Percentiles rank a stretch among this genome's conserved stretches.
Evolutionary conservation across 2,888 invertebrate species (phyloP).

Genomic region (Pyrrhosoma nymphula): DNA sequence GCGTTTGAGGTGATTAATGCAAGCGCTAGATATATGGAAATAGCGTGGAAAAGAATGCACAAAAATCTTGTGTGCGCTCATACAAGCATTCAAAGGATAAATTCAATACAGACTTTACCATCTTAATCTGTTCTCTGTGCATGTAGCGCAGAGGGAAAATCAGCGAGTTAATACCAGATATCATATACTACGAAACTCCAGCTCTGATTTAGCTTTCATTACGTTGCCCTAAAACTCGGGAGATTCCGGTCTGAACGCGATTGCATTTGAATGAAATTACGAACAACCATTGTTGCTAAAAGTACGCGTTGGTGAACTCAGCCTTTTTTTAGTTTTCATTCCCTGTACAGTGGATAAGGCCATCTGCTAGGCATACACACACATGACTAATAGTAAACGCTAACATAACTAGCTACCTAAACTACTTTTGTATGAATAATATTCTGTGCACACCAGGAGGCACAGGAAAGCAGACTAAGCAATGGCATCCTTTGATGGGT

Average conservation of each 20-base stretch:
- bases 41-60: not conserved
- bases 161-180: constrained; percentile 4
- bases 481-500: no score
- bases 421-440: no score
- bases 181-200: not conserved
- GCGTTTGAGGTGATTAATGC: not conserved
- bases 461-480: no score
- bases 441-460: no score
- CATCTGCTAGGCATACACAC: not conserved
- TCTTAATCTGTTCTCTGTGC: not conserved
- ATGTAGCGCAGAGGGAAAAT: not conserved
- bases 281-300: not conserved
- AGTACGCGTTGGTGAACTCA: not conserved
- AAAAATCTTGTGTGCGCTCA: not conserved
- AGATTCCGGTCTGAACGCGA: not conserved
- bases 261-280: not conserved
- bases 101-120: not conserved
- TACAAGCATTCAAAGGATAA: not conserved
- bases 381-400: no score
- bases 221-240: not conserved
- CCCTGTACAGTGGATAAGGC: not conserved
- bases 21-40: not conserved
- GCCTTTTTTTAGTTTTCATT: not conserved
- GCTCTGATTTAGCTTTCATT: not conserved
- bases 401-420: no score